These are phyloP conservation scores for Oceanodroma tethys DNA, from an alignment of 2,113 vertebrate species.

Conservation along the genomic window DNA sequence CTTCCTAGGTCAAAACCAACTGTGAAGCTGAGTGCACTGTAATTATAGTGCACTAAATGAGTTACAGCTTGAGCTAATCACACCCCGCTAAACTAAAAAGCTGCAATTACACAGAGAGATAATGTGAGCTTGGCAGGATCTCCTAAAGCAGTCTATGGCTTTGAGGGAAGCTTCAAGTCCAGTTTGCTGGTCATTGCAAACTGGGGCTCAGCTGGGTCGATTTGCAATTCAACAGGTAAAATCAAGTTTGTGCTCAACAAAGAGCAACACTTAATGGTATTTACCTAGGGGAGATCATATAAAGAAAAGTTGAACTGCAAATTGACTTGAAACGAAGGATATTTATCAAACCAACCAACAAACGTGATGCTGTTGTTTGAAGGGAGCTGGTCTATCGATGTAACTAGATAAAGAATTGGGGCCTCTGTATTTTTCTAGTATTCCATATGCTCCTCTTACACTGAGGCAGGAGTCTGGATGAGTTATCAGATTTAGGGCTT, in stretches of 20 bases:
- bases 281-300: background rate
- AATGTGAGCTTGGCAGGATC: conserved; percentile 56
- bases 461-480: background rate
- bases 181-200: background rate
- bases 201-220: background rate
- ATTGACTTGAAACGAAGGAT: background rate
- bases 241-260: background rate
- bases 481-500: background rate
- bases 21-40: conserved; percentile 40
- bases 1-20: conserved; percentile 59
- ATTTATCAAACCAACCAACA: background rate
- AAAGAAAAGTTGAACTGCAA: background rate
- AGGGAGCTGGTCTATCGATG: background rate
- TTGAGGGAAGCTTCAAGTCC: background rate
- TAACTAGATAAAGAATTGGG: background rate
- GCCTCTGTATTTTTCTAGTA: background rate
- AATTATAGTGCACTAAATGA: conserved; percentile 67
- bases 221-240: background rate
- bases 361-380: background rate
- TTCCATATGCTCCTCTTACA: background rate
- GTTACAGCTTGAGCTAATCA: conserved; percentile 72
- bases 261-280: background rate
- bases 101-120: conserved; percentile 69
- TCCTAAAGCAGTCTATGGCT: background rate
- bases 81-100: conserved; percentile 60